phyloP scores from a whole-genome alignment of 2,888 invertebrate species.

The Oscheius onirici region DNA sequence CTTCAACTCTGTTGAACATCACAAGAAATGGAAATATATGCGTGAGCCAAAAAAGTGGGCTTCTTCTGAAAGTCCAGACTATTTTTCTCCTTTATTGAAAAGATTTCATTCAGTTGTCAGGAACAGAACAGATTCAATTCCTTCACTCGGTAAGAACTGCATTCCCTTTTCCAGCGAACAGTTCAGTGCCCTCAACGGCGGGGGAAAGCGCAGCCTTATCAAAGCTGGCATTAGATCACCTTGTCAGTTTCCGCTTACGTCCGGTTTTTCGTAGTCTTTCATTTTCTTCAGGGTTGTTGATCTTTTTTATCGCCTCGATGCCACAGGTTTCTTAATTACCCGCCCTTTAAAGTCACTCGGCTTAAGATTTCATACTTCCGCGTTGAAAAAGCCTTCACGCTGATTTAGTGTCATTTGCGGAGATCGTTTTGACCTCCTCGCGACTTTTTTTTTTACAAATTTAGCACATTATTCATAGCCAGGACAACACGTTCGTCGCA shows the following conservation, averaged over 20 bases:
- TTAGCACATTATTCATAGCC: constrained; percentile 6
- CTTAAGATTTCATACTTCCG: background rate
- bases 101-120: too few species aligned
- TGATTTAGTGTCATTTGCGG: background rate
- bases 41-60: too few species aligned
- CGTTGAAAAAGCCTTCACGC: background rate
- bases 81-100: too few species aligned
- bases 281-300: background rate
- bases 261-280: constrained; percentile 3
- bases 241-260: constrained; percentile 16
- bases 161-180: too few species aligned
- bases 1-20: too few species aligned
- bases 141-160: too few species aligned
- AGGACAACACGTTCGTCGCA: constrained; percentile 26
- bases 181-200: too few species aligned
- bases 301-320: constrained; percentile 9
- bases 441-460: background rate
- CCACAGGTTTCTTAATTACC: constrained; percentile 7
- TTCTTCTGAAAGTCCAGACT: too few species aligned
- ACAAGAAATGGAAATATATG: too few species aligned
- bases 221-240: constrained; percentile 19
- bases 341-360: background rate
- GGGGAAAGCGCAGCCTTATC: background rate
- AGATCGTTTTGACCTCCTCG: background rate
- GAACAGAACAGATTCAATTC: too few species aligned